Evolutionary conservation across 2,888 invertebrate species (phyloP).

Genomic region (Carcina quercana): DNA sequence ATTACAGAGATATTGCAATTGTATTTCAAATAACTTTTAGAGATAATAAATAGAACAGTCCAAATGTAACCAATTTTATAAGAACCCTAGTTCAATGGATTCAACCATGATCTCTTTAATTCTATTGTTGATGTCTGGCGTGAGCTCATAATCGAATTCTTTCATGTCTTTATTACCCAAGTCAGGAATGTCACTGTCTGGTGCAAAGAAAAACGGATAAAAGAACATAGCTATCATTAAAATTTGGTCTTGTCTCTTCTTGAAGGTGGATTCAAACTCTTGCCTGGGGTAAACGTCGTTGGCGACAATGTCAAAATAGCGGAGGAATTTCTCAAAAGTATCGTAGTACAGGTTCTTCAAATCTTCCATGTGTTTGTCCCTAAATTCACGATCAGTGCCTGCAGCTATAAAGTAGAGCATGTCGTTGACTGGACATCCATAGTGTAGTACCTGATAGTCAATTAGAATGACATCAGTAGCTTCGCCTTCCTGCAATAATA

Average conservation of each 20-base stretch:
- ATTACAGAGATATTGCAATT: too few relatives aligned
- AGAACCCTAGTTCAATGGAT: conserved; percentile 1
- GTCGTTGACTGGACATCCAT: conserved; percentile 18
- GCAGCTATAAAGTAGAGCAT: conserved; percentile 24
- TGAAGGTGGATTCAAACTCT: conserved; percentile 28
- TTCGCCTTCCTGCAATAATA: conserved; percentile 8
- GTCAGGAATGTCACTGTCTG: conserved; percentile 25
- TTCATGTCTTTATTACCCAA: conserved; percentile 10
- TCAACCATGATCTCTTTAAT: not conserved
- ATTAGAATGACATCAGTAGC: conserved; percentile 5
- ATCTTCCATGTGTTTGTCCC: conserved; percentile 20
- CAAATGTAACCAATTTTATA: conserved; percentile 1
- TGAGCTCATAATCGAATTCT: not conserved
- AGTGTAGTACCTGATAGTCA: conserved; percentile 11
- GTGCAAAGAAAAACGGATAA: conserved; percentile 25
- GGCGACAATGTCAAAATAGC: conserved; percentile 28
- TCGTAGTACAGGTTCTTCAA: conserved; percentile 17
- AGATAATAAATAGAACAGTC: too few relatives aligned
- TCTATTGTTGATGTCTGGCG: too few relatives aligned
- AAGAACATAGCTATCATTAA: conserved; percentile 13
- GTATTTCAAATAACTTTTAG: too few relatives aligned
- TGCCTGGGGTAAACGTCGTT: conserved; percentile 25
- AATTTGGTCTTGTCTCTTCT: conserved; percentile 13
- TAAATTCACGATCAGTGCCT: conserved; percentile 22
- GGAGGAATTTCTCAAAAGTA: not conserved